Base-by-base conservation (phyloP, 1,140 invertebrate species). In the Belonocnema kinseyi region DNA sequence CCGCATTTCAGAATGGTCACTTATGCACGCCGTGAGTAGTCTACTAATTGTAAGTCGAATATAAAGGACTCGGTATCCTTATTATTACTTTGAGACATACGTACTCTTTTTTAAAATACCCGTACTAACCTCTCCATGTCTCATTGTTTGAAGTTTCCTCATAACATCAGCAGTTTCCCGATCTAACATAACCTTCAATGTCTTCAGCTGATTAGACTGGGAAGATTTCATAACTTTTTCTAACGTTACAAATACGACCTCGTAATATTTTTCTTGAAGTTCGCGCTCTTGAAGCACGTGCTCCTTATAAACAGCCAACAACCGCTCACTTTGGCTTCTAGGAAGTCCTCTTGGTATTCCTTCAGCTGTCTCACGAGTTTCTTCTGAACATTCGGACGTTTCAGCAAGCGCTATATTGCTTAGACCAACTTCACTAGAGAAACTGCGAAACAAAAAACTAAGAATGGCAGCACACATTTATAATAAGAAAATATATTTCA, bases 231-330 rank as follows among this genome's bases (percentile, higher is more conserved):
- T 94, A 33, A 95, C 93, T 90, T 97, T 96, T 79, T 97, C 96
- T 1, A 97, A 92, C 2, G 94, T 93, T 7, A 93, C 90, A 88
- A 94, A 96, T 78, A 96, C 94, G 75, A 93, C 92, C 77, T 97
- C 96, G 86, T 97, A 95, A 88, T 98, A 98, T 84, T 96, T 96
- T 87, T 97, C 94, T 54, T 95, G 93, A 50, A 98, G 87, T 80
- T 97, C 96, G 21, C 95, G 93, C 89, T 98, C 97, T 71, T 95
- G 93, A 50, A 93, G 89, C 1, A 95, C 93, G 70, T 96, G 96
- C 72, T 96, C 96, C 46, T 93, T 93, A 82, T 93, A 93, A 17
- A 96, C 91, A 0, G 93, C 92, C 16, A 96, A 88, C 82, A 95
- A 89, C 17, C 93, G 92, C 78, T 96, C 94, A 16, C 94, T 94